Evolutionary conservation across 2,113 vertebrate species (phyloP).

Genomic region (Chionis minor): DNA sequence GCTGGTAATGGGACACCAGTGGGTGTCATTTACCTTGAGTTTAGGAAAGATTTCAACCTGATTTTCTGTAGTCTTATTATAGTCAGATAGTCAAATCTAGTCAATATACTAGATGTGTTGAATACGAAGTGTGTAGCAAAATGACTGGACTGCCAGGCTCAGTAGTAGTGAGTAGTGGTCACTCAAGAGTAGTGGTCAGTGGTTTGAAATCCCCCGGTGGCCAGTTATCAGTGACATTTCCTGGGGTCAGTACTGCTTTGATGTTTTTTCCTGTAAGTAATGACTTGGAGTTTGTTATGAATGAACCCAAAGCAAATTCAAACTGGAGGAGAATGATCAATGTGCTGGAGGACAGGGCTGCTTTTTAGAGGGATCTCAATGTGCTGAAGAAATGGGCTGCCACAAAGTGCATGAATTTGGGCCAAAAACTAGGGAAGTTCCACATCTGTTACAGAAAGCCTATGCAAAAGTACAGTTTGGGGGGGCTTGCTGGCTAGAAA

Average conservation of each 20-base stretch:
- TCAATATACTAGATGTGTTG: neutral
- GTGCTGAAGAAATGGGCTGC: neutral
- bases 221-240: neutral
- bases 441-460: neutral
- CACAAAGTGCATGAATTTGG: neutral
- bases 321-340: neutral
- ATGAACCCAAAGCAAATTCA: neutral
- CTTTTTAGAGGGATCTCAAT: neutral
- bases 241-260: neutral
- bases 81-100: neutral
- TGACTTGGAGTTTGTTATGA: neutral
- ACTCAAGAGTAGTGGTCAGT: too few species aligned
- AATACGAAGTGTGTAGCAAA: neutral
- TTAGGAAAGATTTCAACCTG: neutral
- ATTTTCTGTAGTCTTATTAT: neutral
- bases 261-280: neutral
- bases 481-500: neutral
- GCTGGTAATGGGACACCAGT: neutral
- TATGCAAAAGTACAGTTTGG: neutral
- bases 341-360: neutral
- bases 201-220: neutral
- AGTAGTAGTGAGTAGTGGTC: too few species aligned
- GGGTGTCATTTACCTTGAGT: neutral
- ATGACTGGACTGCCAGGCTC: neutral
- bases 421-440: rapidly evolving